These are phyloP conservation scores for Lasiurus cinereus DNA, from an alignment of 2,113 vertebrate species.

Conservation along the genomic window DNA sequence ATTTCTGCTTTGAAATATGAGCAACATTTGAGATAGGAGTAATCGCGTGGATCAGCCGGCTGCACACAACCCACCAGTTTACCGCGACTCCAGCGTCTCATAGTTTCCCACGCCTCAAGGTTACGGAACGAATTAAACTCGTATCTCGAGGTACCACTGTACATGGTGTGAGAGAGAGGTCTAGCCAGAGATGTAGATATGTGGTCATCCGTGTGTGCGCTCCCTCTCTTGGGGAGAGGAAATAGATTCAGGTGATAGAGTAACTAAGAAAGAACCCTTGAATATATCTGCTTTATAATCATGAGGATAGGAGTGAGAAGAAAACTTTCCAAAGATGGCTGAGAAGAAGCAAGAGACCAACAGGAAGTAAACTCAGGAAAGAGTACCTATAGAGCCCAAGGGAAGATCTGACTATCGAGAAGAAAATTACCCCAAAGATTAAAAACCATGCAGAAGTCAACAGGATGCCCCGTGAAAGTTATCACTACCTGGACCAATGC, in stretches of 20 bases:
- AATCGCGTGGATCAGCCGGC: too few relatives aligned
- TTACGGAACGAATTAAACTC: too few relatives aligned
- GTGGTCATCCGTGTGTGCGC: rapidly evolving
- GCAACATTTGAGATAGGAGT: too few relatives aligned
- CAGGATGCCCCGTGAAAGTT: background rate
- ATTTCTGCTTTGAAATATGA: too few relatives aligned
- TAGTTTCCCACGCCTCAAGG: too few relatives aligned
- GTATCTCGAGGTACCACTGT: too few relatives aligned
- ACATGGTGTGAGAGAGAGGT: background rate
- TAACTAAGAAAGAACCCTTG: background rate
- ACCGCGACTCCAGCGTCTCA: too few relatives aligned
- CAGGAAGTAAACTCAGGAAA: background rate
- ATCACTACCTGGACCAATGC: background rate
- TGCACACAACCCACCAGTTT: too few relatives aligned
- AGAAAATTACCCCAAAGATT: background rate
- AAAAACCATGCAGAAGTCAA: background rate
- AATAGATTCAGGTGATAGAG: background rate
- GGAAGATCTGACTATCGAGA: background rate
- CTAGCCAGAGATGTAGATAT: too few relatives aligned
- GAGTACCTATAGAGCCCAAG: background rate
- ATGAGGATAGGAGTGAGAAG: background rate
- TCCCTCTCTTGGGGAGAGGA: background rate
- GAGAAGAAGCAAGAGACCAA: background rate
- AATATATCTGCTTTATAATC: background rate
- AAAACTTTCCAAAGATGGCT: background rate